Base-by-base conservation (phyloP, 2,113 vertebrate genomes). In the Elachura formosa region DNA sequence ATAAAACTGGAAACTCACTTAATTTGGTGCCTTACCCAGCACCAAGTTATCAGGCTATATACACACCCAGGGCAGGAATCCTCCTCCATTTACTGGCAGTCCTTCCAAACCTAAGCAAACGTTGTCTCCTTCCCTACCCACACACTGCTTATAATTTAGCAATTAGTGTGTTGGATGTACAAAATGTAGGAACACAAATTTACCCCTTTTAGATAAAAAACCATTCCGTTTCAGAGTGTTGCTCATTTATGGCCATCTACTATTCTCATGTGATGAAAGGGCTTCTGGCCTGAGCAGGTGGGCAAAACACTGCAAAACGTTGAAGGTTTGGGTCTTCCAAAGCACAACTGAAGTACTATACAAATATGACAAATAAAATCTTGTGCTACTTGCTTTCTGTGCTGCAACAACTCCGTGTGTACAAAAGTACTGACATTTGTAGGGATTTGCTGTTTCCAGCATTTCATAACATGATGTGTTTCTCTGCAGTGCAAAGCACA, bases 351-450 rank as follows among this genome's bases (percentile, higher is more conserved):
- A 93, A 58, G 7, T 28, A 29, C 4, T 54, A 1, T 3, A 22
- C 3, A 41, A 77, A 18, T 19, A 63, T 14, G 6, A 14, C 4
- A 12, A 52, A 31, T n/a, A 56, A 95, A 86, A 68, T 38, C 33
- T 28, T 49, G 29, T 31, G 62, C 29, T 56, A 4, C 20, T 77
- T 84, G 21, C 8, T 78, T 61, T 63, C 61, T 45, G 33, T 23
- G 40, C 76, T 68, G 55, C 52, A 36, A 31, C 11, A 63, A 63
- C 14, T 78, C 48, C 16, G 29, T 0, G 0, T 17, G 45, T 36
- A 5, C 3, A 31, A 28, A 55, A 78, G 13, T 13, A 49, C 36
- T 41, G 74, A 38, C 25, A 45, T 61, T 81, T 52, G 36, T 0
- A 34, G 31, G 23, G 36, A 55, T 51, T 12, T 92, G 20, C 26